A percentile compares a stretch with the other conserved stretches of the same genome.
Conservation (phyloP, 2,113 vertebrate species). For the Serinus canaria region DNA sequence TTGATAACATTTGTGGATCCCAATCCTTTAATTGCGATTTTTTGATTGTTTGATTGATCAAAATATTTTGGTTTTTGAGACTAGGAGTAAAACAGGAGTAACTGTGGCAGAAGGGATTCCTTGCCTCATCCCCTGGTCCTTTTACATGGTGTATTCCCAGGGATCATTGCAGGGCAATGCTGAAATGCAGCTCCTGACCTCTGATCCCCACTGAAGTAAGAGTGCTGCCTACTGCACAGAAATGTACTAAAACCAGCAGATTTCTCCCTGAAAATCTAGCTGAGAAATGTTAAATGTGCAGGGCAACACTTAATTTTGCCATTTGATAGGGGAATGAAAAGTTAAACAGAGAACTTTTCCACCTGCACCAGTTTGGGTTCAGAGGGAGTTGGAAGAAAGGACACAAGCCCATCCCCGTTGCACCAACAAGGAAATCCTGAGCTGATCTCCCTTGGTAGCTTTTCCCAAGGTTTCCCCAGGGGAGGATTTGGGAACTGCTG, state of each 20-base stretch:
- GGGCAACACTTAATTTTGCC: background rate
- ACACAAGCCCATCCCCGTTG: background rate
- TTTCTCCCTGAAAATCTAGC: background rate
- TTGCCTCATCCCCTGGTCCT: background rate
- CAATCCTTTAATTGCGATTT: background rate
- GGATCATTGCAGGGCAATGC: background rate
- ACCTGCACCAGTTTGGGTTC: background rate
- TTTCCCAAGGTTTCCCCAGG: background rate
- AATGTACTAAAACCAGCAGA: background rate
- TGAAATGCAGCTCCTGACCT: background rate
- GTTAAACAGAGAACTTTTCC: background rate
- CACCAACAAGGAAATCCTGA: background rate
- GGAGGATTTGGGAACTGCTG: background rate
- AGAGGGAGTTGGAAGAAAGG: background rate
- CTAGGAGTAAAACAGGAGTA: background rate
- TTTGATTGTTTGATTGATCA: background rate
- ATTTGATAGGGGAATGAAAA: background rate
- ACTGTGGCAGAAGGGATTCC: background rate
- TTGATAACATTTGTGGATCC: background rate
- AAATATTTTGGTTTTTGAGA: background rate
- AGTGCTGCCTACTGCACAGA: background rate
- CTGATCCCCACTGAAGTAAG: background rate
- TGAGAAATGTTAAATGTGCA: rapidly evolving
- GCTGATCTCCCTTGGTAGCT: background rate
- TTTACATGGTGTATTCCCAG: background rate